Conservation (phyloP, 2,113 vertebrate species). For the Podilymbus podiceps region DNA sequence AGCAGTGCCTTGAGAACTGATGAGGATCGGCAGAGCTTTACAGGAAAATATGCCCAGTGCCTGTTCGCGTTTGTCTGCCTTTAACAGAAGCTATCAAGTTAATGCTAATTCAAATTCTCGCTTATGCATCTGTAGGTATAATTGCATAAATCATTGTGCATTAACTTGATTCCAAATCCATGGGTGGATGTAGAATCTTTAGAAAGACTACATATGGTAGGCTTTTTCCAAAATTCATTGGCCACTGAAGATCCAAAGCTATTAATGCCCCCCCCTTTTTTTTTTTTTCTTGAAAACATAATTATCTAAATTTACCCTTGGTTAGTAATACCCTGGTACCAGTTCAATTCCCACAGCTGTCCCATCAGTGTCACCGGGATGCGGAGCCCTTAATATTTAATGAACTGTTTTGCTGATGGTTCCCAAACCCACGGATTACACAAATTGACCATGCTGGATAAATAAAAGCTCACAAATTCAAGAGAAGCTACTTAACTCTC, state of each 20-base stretch:
- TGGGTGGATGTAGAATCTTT: not conserved
- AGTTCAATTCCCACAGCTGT: not conserved
- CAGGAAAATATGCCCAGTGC: not conserved
- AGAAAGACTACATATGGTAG: not conserved
- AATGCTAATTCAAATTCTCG: constrained; percentile 49
- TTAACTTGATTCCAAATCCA: constrained; percentile 12
- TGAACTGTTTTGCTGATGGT: not conserved
- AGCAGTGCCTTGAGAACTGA: not conserved
- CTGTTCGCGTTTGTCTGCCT: not conserved
- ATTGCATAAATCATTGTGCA: constrained; percentile 37
- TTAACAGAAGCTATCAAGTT: constrained; percentile 26
- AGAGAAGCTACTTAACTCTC: not conserved
- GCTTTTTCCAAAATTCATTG: not conserved
- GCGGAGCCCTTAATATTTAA: not conserved
- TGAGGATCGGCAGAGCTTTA: not conserved
- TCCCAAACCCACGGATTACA: not conserved
- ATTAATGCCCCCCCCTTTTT: no score
- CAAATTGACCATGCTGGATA: not conserved
- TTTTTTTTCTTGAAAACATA: not conserved
- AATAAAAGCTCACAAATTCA: not conserved
- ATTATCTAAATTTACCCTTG: not conserved
- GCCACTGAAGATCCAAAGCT: not conserved
- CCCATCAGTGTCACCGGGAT: not conserved
- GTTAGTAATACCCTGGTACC: not conserved
- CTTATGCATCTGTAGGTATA: constrained; percentile 35